phyloP scores from a whole-genome alignment of 2,797 vertebrate species.

The Pseudochaenichthys georgianus region DNA sequence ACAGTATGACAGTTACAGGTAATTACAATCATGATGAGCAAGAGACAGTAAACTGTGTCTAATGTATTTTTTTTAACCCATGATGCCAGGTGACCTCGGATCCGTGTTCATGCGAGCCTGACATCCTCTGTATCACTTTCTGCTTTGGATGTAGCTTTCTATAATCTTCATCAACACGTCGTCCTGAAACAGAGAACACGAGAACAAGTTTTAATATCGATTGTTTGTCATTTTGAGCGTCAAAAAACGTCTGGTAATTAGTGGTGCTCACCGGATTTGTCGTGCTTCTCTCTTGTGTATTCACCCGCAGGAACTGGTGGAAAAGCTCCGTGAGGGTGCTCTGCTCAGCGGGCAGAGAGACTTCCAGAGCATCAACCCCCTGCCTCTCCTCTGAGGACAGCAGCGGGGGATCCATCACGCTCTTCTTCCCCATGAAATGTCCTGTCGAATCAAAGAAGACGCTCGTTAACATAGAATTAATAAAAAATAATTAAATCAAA shows the following conservation, averaged over 20 bases:
- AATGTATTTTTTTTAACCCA: conserved; percentile 43
- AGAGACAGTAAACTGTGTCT: conserved; percentile 44
- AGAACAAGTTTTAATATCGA: background rate
- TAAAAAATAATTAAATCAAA: too few relatives aligned
- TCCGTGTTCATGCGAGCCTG: conserved; percentile 37
- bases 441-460: conserved; percentile 69
- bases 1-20: conserved; percentile 43
- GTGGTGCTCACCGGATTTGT: conserved; percentile 80
- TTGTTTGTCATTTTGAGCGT: background rate
- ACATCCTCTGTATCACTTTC: conserved; percentile 71
- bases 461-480: background rate
- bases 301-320: conserved; percentile 85
- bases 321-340: conserved; percentile 79
- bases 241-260: background rate
- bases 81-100: conserved; percentile 38
- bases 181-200: conserved; percentile 75
- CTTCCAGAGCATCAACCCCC: conserved; percentile 56
- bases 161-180: conserved; percentile 84
- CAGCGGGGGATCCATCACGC: conserved; percentile 76
- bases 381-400: conserved; percentile 71
- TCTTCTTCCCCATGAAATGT: conserved; percentile 98
- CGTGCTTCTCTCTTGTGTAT: conserved; percentile 71
- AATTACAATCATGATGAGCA: conserved; percentile 72
- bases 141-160: conserved; percentile 80
- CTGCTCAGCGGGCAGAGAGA: conserved; percentile 68